These are phyloP conservation scores for Lamellibrachia columna DNA, from an alignment of 2,888 invertebrate species.

Conservation along the genomic window DNA sequence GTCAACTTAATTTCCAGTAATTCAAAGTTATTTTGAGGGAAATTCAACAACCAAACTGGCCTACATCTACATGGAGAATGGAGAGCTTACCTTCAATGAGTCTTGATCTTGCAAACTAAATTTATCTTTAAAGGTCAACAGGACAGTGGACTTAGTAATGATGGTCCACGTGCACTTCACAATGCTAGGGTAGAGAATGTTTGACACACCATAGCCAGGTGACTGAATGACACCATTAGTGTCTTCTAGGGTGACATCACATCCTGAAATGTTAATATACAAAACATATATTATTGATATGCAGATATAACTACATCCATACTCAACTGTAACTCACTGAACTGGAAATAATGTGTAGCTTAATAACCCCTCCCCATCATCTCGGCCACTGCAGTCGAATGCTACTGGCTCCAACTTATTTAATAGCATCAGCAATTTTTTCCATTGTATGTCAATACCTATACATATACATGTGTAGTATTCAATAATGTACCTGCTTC, in stretches of 20 bases:
- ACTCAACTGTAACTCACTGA: too few relatives aligned
- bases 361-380: too few relatives aligned
- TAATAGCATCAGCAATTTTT: too few relatives aligned
- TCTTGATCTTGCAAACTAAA: neutral
- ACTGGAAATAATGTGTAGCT: too few relatives aligned
- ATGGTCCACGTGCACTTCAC: neutral
- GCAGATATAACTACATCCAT: neutral
- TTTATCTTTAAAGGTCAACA: neutral
- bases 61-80: neutral
- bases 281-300: neutral
- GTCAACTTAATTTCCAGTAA: neutral
- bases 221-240: slow-evolving; percentile 3
- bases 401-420: too few relatives aligned
- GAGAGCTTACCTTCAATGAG: neutral
- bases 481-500: neutral
- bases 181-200: neutral
- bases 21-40: neutral
- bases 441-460: too few relatives aligned
- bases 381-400: too few relatives aligned
- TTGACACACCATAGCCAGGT: slow-evolving; percentile 9
- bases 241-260: neutral
- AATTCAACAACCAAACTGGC: neutral
- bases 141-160: neutral
- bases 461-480: neutral
- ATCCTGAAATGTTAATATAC: neutral